phyloP scores from a whole-genome alignment of 2,113 vertebrate species.

The Oxyura jamaicensis region DNA sequence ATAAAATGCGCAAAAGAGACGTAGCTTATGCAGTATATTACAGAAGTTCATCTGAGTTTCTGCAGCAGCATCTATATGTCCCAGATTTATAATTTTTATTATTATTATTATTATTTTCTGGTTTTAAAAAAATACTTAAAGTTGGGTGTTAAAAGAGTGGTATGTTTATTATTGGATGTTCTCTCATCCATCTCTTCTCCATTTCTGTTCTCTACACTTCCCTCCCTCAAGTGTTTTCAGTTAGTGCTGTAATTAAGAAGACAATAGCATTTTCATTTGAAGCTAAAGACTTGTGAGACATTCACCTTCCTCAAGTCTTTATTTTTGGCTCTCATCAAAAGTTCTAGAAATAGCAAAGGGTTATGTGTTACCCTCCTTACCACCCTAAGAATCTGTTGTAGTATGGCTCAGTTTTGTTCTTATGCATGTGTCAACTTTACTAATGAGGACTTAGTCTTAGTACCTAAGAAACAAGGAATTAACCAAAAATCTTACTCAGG shows the following conservation, averaged over 20 bases:
- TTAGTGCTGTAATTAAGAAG: not conserved
- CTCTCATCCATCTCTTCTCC: not conserved
- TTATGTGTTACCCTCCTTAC: not conserved
- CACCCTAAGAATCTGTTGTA: not conserved
- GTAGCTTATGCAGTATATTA: not conserved
- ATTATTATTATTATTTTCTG: not conserved
- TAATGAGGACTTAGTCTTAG: not conserved
- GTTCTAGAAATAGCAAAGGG: not conserved
- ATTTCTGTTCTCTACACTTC: rapidly evolving
- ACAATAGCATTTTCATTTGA: not conserved
- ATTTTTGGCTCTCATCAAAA: not conserved
- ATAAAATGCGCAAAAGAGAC: not conserved
- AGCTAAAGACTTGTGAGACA: not conserved
- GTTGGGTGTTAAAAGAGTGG: not conserved
- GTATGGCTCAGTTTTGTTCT: not conserved
- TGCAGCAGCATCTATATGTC: not conserved
- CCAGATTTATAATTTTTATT: no score
- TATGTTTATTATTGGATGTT: not conserved
- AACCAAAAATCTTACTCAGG: not conserved
- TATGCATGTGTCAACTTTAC: not conserved
- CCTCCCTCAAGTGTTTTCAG: not conserved
- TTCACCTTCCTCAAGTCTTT: not conserved
- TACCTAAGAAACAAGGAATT: not conserved
- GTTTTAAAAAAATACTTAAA: not conserved
- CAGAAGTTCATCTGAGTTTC: not conserved